Conservation (phyloP, 2,797 vertebrate genomes). For the Darevskia mixta region DNA sequence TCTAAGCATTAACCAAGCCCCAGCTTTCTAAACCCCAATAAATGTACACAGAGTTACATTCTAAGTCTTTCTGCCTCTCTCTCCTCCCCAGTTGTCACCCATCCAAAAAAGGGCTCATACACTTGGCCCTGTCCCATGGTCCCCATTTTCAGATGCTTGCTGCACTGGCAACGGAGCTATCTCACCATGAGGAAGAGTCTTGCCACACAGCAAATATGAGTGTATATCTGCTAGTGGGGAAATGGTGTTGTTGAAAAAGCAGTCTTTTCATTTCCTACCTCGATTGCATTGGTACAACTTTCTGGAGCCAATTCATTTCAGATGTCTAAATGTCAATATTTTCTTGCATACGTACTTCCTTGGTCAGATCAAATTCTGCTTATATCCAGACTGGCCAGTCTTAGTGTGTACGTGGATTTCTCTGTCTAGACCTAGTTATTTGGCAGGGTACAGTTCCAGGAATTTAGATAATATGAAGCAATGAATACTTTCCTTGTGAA, state of each 20-base stretch:
- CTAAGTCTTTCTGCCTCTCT: background rate
- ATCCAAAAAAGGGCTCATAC: background rate
- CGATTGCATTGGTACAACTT: conserved; percentile 2
- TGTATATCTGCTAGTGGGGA: background rate
- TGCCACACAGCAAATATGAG: background rate
- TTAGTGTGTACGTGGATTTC: background rate
- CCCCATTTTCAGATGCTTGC: background rate
- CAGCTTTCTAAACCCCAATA: too few species aligned
- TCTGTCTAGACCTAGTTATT: conserved; percentile 7
- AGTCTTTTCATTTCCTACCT: background rate
- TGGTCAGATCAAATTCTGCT: conserved; percentile 4
- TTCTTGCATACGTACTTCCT: background rate
- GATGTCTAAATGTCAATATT: conserved; percentile 28
- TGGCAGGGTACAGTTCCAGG: conserved; percentile 17
- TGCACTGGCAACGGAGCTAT: too few species aligned
- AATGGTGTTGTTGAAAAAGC: background rate
- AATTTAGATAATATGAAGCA: conserved; percentile 42
- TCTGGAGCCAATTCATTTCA: conserved; percentile 19
- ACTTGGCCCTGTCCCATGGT: background rate
- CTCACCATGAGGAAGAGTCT: too few species aligned
- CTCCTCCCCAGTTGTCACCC: background rate
- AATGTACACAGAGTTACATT: too few species aligned
- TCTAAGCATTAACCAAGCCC: too few species aligned
- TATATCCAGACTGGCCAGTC: background rate
- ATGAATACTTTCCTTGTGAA: conserved; percentile 56